Percentiles rank a stretch among this genome's conserved stretches.
phyloP scores from a whole-genome alignment of 2,888 invertebrate species.

The Melanargia galathea region DNA sequence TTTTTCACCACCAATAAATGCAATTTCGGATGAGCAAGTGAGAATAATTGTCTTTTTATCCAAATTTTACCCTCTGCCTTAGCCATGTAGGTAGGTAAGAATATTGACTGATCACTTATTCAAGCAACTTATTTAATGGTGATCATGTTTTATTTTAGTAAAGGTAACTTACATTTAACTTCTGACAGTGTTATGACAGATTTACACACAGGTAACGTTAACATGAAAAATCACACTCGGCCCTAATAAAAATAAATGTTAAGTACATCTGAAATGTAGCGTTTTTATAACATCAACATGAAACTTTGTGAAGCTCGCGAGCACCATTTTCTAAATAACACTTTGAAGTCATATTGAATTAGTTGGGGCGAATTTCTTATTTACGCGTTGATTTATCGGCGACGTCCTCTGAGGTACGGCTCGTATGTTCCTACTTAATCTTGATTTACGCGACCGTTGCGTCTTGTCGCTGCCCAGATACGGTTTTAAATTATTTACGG shows the following conservation, averaged over 20 bases:
- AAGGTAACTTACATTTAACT: no score
- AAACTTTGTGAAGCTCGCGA: slow-evolving; percentile 11
- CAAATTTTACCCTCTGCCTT: no score
- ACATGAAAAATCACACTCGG: no score
- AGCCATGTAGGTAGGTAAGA: no score
- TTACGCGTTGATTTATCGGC: slow-evolving; percentile 71
- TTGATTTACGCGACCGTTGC: slow-evolving; percentile 73
- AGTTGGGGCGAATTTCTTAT: slow-evolving; percentile 71
- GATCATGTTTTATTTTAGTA: no score
- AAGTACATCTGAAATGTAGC: neutral
- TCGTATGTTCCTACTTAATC: slow-evolving; percentile 70
- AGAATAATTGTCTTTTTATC: no score
- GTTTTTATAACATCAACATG: neutral
- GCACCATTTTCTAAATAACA: slow-evolving; percentile 49
- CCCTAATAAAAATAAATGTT: neutral
- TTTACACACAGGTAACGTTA: no score
- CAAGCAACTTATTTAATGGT: no score
- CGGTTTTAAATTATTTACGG: slow-evolving; percentile 68
- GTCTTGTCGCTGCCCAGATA: slow-evolving; percentile 60
- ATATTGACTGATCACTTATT: no score
- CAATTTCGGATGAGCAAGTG: no score
- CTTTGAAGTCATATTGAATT: slow-evolving; percentile 72
- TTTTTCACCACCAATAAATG: no score
- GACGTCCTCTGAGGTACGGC: slow-evolving; percentile 72
- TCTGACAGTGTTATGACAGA: no score